phyloP scores from a whole-genome alignment of 2,888 invertebrate genomes.

The Heteromyza rotundicornis region DNA sequence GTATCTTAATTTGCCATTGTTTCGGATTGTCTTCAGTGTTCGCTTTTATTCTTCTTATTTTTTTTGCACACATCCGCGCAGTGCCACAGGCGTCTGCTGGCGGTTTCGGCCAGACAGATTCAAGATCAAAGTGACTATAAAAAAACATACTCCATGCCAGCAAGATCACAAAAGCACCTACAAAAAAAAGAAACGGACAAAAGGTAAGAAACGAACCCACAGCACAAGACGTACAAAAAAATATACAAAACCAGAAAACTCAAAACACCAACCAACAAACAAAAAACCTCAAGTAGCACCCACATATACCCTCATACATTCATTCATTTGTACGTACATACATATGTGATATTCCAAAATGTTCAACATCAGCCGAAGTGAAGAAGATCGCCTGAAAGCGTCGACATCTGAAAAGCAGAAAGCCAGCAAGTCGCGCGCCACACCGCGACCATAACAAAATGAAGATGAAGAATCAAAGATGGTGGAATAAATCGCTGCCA shows the following conservation, averaged over 20 bases:
- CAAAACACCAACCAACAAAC: no score
- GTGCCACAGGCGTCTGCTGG: not conserved
- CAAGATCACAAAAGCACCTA: not conserved
- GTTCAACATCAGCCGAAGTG: no score
- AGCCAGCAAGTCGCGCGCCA: no score
- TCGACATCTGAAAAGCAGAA: no score
- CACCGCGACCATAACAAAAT: no score
- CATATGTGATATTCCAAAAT: no score
- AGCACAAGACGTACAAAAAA: not conserved
- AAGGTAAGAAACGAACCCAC: not conserved
- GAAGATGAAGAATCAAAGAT: not conserved
- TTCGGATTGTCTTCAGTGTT: not conserved
- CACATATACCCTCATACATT: no score
- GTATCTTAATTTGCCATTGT: constrained; percentile 2
- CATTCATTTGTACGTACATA: no score
- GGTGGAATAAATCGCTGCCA: not conserved
- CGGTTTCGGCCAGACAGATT: not conserved
- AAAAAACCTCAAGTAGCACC: not conserved
- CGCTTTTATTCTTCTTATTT: not conserved
- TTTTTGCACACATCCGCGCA: not conserved
- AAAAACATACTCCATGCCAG: no score
- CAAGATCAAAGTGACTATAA: constrained; percentile 4
- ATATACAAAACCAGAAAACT: not conserved
- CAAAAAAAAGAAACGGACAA: not conserved
- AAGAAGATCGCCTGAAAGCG: no score